Conservation (phyloP, 1,140 invertebrate species). For the Drosophila mayri region DNA sequence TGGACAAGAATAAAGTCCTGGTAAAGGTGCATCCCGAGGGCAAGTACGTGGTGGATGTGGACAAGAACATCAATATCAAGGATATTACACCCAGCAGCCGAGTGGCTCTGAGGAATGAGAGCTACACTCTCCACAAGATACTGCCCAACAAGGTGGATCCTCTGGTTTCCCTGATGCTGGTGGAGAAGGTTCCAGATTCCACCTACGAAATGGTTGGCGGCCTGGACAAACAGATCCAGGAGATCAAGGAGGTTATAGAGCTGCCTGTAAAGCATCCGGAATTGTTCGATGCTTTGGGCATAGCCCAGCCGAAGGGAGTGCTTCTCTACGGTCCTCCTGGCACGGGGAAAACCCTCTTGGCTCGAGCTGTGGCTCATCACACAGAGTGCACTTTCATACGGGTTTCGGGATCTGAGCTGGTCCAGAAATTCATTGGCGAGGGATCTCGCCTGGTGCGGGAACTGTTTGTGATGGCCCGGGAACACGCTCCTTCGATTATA, state of each 20-base stretch:
- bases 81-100: slow-evolving; percentile 98
- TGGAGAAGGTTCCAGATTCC: slow-evolving; percentile 99
- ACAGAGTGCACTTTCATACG: slow-evolving; percentile 99
- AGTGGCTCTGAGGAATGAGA: slow-evolving; percentile 99
- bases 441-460: slow-evolving; percentile 99
- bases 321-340: slow-evolving; percentile 98
- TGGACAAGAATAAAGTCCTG: slow-evolving; percentile 99
- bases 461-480: slow-evolving; percentile 99
- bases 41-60: slow-evolving; percentile 99
- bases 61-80: slow-evolving; percentile 99
- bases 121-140: slow-evolving; percentile 99
- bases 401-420: slow-evolving; percentile 99
- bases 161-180: slow-evolving; percentile 99
- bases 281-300: slow-evolving; percentile 99
- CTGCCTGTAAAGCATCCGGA: slow-evolving; percentile 99
- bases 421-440: slow-evolving; percentile 99
- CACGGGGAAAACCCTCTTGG: slow-evolving; percentile 95
- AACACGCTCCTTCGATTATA: slow-evolving; percentile 99
- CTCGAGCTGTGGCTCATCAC: slow-evolving; percentile 99
- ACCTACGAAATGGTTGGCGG: slow-evolving; percentile 99
- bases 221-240: slow-evolving; percentile 99
- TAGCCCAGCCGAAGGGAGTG: slow-evolving; percentile 99
- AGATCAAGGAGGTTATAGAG: slow-evolving; percentile 99
- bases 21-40: slow-evolving; percentile 99
- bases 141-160: slow-evolving; percentile 99